Evolutionary conservation across 2,113 vertebrate species (phyloP), one percentile per base, ranked within the genome.

Genomic region (Saguinus imperator): DNA sequence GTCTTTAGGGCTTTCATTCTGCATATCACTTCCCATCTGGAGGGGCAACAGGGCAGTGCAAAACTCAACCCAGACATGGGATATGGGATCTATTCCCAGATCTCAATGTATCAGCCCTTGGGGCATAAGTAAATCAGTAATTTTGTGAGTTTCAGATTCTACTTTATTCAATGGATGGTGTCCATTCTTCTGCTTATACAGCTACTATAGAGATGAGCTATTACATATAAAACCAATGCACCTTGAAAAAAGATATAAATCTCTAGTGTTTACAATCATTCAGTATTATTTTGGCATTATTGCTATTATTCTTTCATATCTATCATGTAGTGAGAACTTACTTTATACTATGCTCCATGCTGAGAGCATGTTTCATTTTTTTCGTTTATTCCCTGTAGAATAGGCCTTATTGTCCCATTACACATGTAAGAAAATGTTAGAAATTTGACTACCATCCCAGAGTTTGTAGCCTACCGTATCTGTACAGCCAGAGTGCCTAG

Each of bases 241-340:
- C 3, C 27, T 89, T 89, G 32, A 29, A 87, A 95, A 77, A 81
- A 40, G 1, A 77, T 8, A 17, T 35, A 57, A 25, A 40, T n/a
- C 58, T 88, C 25, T 64, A 72, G 6, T 73, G 29, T 94, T 87
- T 40, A 18, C 4, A 86, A 91, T 25, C 43, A 9, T 37, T 8
- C 75, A 57, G 0, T 52, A 72, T 45, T 77, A 76, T 70, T 87
- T 85, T 94, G 35, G 6, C 29, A 91, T 89, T 35, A 55, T 37
- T 45, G 45, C 14, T 90, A 55, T 64, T 87, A 55, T 84, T 64
- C 5, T 93, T 95, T 96, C 16, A 90, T 76, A 57, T 89, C 50
- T 96, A 40, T 45, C 21, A 75, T 87, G 86, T 93, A 52, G 0
- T 76, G 21, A 91, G 12, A 16, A 83, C 10, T 66, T 93, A 88